Conservation (phyloP, 2,113 vertebrate species). For the Pogonocichla stellata region DNA sequence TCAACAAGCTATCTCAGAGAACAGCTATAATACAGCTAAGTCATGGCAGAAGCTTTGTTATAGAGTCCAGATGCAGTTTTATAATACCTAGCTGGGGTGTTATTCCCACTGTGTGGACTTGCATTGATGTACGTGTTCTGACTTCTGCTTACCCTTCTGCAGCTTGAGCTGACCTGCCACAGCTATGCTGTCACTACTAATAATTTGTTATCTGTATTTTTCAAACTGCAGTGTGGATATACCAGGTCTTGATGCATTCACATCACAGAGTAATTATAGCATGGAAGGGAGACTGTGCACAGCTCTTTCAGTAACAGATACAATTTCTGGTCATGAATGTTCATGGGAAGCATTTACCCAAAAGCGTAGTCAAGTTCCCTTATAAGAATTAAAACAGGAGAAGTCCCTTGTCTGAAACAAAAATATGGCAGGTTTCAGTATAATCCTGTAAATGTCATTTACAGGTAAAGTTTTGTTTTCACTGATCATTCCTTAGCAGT, state of each 20-base stretch:
- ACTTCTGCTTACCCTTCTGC: not conserved
- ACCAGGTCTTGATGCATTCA: not conserved
- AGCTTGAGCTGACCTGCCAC: not conserved
- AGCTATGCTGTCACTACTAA: not conserved
- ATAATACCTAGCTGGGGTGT: not conserved
- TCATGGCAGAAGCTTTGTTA: not conserved
- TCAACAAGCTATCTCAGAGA: not conserved
- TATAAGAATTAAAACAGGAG: not conserved
- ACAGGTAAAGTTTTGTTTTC: not conserved
- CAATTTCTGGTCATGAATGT: not conserved
- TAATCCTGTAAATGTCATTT: not conserved
- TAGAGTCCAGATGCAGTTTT: not conserved
- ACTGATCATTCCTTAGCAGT: not conserved
- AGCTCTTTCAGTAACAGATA: not conserved
- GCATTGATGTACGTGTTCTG: not conserved
- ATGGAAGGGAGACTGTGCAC: not conserved
- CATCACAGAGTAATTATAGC: not conserved
- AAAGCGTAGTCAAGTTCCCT: fast-evolving
- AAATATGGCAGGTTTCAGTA: not conserved
- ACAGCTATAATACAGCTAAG: not conserved
- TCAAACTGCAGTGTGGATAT: not conserved
- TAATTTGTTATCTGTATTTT: not conserved
- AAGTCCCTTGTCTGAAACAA: not conserved
- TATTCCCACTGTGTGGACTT: not conserved
- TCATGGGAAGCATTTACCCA: not conserved